phyloP scores from a whole-genome alignment of 2,113 vertebrate genomes.

The Balaenoptera acutorostrata region DNA sequence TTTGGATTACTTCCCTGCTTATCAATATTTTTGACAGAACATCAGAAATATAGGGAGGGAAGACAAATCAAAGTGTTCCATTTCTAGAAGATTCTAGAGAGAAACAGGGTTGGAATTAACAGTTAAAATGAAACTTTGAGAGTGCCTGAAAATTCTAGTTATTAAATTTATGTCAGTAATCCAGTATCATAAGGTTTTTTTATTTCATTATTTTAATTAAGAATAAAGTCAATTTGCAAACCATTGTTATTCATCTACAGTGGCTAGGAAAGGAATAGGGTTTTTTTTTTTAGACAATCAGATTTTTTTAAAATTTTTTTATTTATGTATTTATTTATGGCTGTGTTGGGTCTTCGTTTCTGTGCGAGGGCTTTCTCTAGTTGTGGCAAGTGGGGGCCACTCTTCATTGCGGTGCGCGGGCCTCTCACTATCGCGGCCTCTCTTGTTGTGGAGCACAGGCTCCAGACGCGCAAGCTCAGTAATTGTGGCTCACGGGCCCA shows the following conservation, averaged over 20 bases:
- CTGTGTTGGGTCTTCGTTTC: no score
- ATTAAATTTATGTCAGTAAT: background rate
- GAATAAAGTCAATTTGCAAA: background rate
- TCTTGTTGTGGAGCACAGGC: no score
- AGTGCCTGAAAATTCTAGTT: background rate
- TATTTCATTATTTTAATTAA: background rate
- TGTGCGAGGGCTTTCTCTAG: no score
- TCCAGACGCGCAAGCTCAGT: no score
- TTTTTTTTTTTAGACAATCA: background rate
- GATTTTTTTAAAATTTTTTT: no score
- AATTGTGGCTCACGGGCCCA: no score
- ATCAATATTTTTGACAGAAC: constrained; percentile 48
- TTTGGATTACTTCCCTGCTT: background rate
- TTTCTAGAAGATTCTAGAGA: background rate
- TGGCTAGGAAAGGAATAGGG: background rate
- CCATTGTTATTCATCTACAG: background rate
- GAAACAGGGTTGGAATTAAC: background rate
- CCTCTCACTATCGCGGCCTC: no score
- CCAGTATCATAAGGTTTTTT: background rate
- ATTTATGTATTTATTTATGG: no score
- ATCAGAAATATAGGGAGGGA: background rate
- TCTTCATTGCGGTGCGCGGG: no score
- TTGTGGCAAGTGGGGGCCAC: no score
- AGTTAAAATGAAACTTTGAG: constrained; percentile 1
- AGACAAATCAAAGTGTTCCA: constrained; percentile 14